Evolutionary conservation across 2,888 invertebrate genomes (phyloP).

Genomic region (Mesorhabditis spiculigera): DNA sequence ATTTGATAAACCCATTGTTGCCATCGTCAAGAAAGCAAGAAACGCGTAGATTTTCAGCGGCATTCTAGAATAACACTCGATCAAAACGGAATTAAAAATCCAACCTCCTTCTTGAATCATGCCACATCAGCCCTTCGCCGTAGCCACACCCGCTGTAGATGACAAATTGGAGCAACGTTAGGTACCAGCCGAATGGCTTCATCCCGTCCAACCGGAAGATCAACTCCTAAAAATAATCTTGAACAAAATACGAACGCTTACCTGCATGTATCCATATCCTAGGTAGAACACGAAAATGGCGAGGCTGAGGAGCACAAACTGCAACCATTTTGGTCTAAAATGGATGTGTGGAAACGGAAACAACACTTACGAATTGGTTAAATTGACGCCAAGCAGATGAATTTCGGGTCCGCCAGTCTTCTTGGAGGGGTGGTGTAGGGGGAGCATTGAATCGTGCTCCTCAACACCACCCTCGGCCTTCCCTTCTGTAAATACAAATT

Average conservation of each 20-base stretch:
- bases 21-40: slow-evolving; percentile 80
- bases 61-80: slow-evolving; percentile 68
- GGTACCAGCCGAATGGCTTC: slow-evolving; percentile 82
- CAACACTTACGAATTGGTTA: slow-evolving; percentile 35
- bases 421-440: not conserved
- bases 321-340: slow-evolving; percentile 45
- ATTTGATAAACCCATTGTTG: slow-evolving; percentile 94
- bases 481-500: too few relatives aligned
- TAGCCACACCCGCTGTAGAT: slow-evolving; percentile 79
- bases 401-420: slow-evolving; percentile 12
- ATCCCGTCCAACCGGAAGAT: slow-evolving; percentile 87
- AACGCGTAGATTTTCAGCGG: slow-evolving; percentile 77
- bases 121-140: slow-evolving; percentile 67
- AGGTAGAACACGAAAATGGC: slow-evolving; percentile 84
- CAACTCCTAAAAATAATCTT: slow-evolving; percentile 68
- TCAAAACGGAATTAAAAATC: slow-evolving; percentile 19
- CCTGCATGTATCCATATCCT: slow-evolving; percentile 75
- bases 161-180: slow-evolving; percentile 85
- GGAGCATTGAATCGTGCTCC: slow-evolving; percentile 1
- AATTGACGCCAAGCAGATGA: slow-evolving; percentile 40
- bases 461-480: not conserved
- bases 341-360: not conserved
- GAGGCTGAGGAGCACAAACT: slow-evolving; percentile 68
- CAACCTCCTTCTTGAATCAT: slow-evolving; percentile 65
- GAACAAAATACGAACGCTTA: slow-evolving; percentile 10